phyloP scores from a whole-genome alignment of 2,797 vertebrate genomes.

The Mormyrus proboscirostris region DNA sequence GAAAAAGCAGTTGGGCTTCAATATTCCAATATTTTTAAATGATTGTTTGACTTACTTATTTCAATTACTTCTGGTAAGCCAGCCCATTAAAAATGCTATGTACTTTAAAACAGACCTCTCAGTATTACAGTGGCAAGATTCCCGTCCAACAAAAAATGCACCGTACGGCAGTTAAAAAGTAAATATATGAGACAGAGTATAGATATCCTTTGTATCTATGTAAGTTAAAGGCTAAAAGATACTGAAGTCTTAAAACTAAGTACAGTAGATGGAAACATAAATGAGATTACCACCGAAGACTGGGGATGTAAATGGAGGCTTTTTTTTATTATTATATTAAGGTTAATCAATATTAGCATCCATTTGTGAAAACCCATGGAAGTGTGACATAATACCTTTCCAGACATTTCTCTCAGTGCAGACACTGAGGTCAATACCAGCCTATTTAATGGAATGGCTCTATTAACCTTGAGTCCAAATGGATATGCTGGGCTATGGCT shows the following conservation, averaged over 20 bases:
- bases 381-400: constrained; percentile 1
- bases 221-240: not conserved
- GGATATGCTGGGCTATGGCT: not conserved
- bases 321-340: constrained; percentile 6
- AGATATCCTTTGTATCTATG: not conserved
- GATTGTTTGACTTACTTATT: not conserved
- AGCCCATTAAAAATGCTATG: not conserved
- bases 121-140: not conserved
- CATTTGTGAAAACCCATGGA: constrained; percentile 10
- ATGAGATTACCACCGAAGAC: not conserved
- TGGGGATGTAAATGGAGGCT: not conserved
- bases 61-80: not conserved
- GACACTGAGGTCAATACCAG: not conserved
- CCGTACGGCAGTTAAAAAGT: not conserved
- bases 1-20: not conserved
- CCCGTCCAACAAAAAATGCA: not conserved
- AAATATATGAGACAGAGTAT: not conserved
- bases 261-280: constrained; percentile 11
- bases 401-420: constrained; percentile 9
- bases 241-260: not conserved
- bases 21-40: not conserved
- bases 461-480: not conserved
- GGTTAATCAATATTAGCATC: constrained; percentile 9
- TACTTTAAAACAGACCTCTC: not conserved
- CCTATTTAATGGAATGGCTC: not conserved